Evolutionary conservation across 2,797 vertebrate genomes (phyloP).

Genomic region (Synaphobranchus kaupii): DNA sequence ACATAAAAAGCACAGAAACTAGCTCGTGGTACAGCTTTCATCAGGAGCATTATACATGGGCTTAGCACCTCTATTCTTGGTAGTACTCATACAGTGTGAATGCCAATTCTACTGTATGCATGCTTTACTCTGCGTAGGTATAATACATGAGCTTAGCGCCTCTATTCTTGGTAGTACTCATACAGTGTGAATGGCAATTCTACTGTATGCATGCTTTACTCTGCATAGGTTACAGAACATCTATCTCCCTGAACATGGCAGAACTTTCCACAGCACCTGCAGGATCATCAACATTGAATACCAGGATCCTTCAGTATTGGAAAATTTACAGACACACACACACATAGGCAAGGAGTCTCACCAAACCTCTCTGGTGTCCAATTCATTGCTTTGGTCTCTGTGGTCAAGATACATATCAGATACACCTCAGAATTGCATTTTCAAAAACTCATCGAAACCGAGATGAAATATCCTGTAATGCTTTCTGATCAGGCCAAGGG

Average conservation of each 20-base stretch:
- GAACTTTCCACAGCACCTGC: not conserved
- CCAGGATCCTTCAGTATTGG: not conserved
- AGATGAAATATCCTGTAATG: slow-evolving; percentile 20
- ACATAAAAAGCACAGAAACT: not conserved
- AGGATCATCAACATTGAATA: not conserved
- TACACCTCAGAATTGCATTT: slow-evolving; percentile 14
- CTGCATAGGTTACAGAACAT: not conserved
- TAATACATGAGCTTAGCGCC: not conserved
- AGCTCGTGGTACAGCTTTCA: not conserved
- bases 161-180: not conserved
- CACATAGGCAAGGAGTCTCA: not conserved
- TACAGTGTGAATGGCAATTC: not conserved
- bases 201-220: not conserved
- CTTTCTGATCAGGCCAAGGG: slow-evolving; percentile 46
- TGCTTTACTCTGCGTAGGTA: not conserved
- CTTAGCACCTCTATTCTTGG: not conserved
- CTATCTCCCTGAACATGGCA: not conserved
- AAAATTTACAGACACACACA: not conserved
- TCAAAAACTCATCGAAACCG: not conserved
- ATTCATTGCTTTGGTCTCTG: slow-evolving; percentile 9
- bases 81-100: not conserved
- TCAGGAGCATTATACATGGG: not conserved
- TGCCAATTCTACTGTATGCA: not conserved
- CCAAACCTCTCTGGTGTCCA: not conserved
- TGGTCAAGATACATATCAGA: not conserved